These are phyloP conservation scores for Euwallacea similis DNA, from an alignment of 1,140 invertebrate species.

Conservation along the genomic window DNA sequence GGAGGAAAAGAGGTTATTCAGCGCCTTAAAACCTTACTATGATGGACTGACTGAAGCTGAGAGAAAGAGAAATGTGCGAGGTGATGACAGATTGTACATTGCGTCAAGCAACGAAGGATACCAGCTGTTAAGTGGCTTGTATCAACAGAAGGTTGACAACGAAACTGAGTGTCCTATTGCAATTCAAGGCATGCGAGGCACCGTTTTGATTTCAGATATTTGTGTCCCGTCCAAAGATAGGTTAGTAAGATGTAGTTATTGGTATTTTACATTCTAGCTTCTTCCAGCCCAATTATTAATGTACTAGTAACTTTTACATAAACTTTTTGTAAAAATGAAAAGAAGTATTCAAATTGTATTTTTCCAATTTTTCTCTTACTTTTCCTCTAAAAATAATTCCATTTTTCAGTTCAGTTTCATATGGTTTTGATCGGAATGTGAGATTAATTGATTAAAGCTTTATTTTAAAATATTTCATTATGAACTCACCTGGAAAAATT, in stretches of 20 bases:
- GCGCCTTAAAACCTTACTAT: conserved; percentile 82
- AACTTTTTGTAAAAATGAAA: no score
- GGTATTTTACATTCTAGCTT: no score
- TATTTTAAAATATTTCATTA: no score
- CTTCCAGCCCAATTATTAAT: no score
- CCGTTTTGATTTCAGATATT: conserved; percentile 70
- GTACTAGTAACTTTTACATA: no score
- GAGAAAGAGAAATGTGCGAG: conserved; percentile 71
- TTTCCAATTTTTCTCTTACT: no score
- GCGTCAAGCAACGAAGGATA: conserved; percentile 68
- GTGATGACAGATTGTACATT: conserved; percentile 82
- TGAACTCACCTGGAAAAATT: background rate
- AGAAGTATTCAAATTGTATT: no score
- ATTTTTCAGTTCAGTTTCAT: no score
- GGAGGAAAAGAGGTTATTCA: conserved; percentile 89
- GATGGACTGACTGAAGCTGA: conserved; percentile 78
- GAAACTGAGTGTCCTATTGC: conserved; percentile 59
- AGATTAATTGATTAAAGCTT: no score
- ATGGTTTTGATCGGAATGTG: no score
- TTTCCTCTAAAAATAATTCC: no score
- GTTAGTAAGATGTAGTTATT: conserved; percentile 3
- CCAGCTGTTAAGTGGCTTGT: conserved; percentile 70
- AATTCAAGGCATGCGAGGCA: conserved; percentile 74
- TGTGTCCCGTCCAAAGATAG: conserved; percentile 16
- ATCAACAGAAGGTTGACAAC: conserved; percentile 59